Base-by-base conservation (phyloP, 2,888 invertebrate genomes). In the Cephus nigrinus region DNA sequence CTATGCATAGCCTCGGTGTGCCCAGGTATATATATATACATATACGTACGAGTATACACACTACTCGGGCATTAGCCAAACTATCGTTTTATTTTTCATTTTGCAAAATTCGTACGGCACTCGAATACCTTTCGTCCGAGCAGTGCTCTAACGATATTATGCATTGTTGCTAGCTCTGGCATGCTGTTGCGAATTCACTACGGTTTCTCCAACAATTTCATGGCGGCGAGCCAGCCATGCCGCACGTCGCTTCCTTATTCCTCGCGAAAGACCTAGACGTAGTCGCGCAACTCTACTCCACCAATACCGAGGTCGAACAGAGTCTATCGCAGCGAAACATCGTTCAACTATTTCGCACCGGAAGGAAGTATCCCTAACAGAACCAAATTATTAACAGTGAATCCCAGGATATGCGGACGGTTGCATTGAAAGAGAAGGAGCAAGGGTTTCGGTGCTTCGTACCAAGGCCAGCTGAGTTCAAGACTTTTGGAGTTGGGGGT, bases 121-220 rank as follows among this genome's bases (percentile, higher is more conserved):
- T 79, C 79, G 77, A 80, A 81, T 79, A 80, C 77, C 76, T 79
- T 79, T 78, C 79, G 75, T 78, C 79, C 81, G 78, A 74, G 68
- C 68, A 76, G 33, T 72, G 77, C 81, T 83, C 83, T 85, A 85
- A 85, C 82, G 81, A 85, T 83, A 84, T 84, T 82, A 84, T 82
- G 84, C 84, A 81, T 82, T 81, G 84, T 80, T 82, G 81, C 76
- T 78, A 84, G 79, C 76, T 73, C 78, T 9, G 79, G 80, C 80
- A 80, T 82, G 79, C 78, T 78, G 79, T 82, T 80, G 81, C 81
- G 81, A 82, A 81, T 81, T 81, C 77, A 77, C 82, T 77, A 78
- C 78, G 79, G 76, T 83, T 81, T 81, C 80, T 71, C 83, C 80
- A 74, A 78, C 83, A 80, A 83, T 83, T 83, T 82, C 80, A 82